These are phyloP conservation scores for Steinernema scapterisci DNA, from an alignment of 2,888 invertebrate genomes.

Conservation along the genomic window DNA sequence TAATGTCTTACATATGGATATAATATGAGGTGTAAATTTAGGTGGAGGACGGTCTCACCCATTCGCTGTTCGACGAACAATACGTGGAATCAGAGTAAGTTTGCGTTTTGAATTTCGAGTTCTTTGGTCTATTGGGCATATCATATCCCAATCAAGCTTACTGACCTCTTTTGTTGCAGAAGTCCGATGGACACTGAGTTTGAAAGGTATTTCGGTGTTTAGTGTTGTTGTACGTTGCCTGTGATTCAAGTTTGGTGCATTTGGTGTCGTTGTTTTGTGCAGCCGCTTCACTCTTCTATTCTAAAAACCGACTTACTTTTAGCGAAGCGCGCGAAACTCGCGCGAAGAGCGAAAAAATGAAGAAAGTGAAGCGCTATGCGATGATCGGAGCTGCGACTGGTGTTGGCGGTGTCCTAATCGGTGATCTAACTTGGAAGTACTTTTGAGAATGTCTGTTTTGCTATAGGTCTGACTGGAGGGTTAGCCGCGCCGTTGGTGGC, in stretches of 20 bases:
- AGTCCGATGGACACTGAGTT: neutral
- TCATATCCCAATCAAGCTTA: neutral
- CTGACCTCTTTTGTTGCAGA: neutral
- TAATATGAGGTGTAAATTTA: slow-evolving; percentile 32
- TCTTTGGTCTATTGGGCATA: neutral
- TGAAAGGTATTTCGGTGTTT: neutral
- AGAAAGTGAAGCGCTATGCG: slow-evolving; percentile 74
- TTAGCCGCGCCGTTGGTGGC: slow-evolving; percentile 75
- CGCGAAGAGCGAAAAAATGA: slow-evolving; percentile 70
- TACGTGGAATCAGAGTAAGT: slow-evolving; percentile 64
- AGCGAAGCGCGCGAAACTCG: slow-evolving; percentile 72
- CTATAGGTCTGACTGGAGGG: slow-evolving; percentile 74
- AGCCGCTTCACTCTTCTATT: neutral
- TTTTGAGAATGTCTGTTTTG: slow-evolving; percentile 12
- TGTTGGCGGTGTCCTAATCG: slow-evolving; percentile 75
- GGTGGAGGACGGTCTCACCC: slow-evolving; percentile 72
- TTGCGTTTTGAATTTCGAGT: neutral
- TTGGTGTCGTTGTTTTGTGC: slow-evolving; percentile 26
- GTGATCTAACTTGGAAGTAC: too few species aligned
- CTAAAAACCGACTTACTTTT: slow-evolving; percentile 30
- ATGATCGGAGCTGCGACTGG: slow-evolving; percentile 75
- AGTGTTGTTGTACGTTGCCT: neutral
- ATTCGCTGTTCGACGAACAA: slow-evolving; percentile 66
- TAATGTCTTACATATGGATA: slow-evolving; percentile 25
- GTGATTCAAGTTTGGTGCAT: neutral